These are phyloP conservation scores for Scylla paramamosain DNA, from an alignment of 1,140 invertebrate genomes.

Conservation along the genomic window DNA sequence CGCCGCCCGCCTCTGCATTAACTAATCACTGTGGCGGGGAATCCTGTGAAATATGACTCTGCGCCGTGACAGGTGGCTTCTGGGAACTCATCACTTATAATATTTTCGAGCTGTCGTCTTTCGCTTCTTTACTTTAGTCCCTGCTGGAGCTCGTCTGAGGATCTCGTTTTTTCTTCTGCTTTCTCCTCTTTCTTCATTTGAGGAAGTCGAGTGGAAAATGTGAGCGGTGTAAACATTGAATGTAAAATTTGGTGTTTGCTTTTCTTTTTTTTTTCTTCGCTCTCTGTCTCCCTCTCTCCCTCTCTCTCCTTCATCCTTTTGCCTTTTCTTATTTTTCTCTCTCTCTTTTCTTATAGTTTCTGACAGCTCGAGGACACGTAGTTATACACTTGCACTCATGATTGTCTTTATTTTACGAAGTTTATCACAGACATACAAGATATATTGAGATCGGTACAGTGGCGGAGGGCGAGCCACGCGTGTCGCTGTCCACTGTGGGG, in stretches of 20 bases:
- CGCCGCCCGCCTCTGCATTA: not conserved
- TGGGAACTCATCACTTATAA: not conserved
- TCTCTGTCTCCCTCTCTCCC: not conserved
- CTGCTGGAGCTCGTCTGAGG: conserved; percentile 1
- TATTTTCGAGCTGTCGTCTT: not conserved
- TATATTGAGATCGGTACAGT: conserved; percentile 73
- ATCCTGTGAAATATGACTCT: not conserved
- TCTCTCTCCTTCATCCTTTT: not conserved
- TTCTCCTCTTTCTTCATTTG: conserved; percentile 19
- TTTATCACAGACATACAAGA: conserved; percentile 75
- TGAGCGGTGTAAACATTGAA: conserved; percentile 1
- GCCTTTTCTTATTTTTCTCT: not conserved
- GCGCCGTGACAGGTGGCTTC: not conserved
- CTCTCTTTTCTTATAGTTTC: not conserved
- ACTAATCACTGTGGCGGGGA: not conserved
- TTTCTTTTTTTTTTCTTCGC: not conserved
- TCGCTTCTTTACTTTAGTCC: not conserved
- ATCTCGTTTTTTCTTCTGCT: not conserved
- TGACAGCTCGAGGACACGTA: not conserved
- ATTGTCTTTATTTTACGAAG: conserved; percentile 76
- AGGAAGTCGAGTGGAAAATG: conserved; percentile 13
- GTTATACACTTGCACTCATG: conserved; percentile 48
- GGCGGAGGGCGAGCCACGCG: conserved; percentile 35
- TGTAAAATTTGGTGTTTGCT: conserved; percentile 18
- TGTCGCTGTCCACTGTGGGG: conserved; percentile 50